Conservation (phyloP, 1,140 invertebrate species). For the Odontomachus brunneus region DNA sequence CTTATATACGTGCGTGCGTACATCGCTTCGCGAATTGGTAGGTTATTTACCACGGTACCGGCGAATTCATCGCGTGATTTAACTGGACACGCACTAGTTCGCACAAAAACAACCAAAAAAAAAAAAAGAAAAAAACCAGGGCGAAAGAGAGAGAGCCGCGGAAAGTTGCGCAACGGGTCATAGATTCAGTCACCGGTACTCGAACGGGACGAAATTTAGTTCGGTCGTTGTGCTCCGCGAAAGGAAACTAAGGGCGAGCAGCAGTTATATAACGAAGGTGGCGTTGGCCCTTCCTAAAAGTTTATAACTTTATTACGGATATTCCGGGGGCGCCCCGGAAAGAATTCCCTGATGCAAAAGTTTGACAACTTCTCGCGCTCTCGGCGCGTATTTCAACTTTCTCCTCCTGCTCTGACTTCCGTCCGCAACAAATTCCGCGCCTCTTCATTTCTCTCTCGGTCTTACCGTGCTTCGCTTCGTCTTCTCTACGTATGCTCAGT, state of each 20-base stretch:
- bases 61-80: slow-evolving; percentile 2
- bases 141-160: background rate
- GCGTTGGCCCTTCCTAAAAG: slow-evolving; percentile 64
- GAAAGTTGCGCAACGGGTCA: background rate
- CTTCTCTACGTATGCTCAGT: background rate
- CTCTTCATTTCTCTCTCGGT: slow-evolving; percentile 38
- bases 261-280: slow-evolving; percentile 69
- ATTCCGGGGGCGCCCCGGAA: slow-evolving; percentile 65
- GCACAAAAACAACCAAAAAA: too few species aligned
- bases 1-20: background rate
- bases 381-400: slow-evolving; percentile 65
- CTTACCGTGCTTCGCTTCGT: background rate
- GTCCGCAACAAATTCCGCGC: slow-evolving; percentile 30
- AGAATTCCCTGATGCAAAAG: slow-evolving; percentile 78
- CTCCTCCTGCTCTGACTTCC: slow-evolving; percentile 50
- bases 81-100: background rate
- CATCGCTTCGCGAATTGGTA: background rate
- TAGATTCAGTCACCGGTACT: slow-evolving; percentile 27
- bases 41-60: background rate
- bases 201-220: slow-evolving; percentile 62
- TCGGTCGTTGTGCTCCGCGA: slow-evolving; percentile 46
- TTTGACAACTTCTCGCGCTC: slow-evolving; percentile 69
- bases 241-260: slow-evolving; percentile 49
- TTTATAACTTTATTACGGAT: slow-evolving; percentile 78
- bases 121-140: too few species aligned